These are phyloP conservation scores for Brachyptera risi DNA, from an alignment of 2,888 invertebrate species.

Conservation along the genomic window DNA sequence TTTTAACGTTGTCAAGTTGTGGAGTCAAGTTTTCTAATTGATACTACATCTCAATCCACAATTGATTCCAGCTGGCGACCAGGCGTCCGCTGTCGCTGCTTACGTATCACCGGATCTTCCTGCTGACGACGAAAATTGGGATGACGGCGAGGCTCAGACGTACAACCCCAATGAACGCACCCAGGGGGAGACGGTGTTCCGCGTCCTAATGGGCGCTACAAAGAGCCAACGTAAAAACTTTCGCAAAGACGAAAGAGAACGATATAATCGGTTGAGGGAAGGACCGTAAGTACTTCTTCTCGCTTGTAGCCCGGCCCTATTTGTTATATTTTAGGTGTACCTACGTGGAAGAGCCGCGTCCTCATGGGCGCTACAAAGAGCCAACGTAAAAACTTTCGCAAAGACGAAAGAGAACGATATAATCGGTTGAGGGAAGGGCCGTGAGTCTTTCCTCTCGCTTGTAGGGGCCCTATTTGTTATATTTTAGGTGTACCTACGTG, in stretches of 20 bases:
- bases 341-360: too few species aligned
- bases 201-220: background rate
- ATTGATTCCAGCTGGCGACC: background rate
- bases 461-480: too few species aligned
- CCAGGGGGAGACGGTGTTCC: background rate
- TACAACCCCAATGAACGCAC: background rate
- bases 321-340: too few species aligned
- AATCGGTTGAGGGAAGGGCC: background rate
- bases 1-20: background rate
- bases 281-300: slow-evolving; percentile 3
- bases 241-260: background rate
- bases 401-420: background rate
- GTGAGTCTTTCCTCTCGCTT: too few species aligned
- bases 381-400: slow-evolving; percentile 1
- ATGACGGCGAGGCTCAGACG: slow-evolving; percentile 27
- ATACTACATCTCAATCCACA: background rate
- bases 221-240: slow-evolving; percentile 8
- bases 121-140: slow-evolving; percentile 38
- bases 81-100: background rate
- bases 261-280: background rate
- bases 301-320: too few species aligned
- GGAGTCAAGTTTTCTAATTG: background rate
- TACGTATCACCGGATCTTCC: background rate
- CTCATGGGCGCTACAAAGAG: slow-evolving; percentile 6
- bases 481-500: too few species aligned